Conservation (phyloP, 2,888 invertebrate species). For the Nebria salina region DNA sequence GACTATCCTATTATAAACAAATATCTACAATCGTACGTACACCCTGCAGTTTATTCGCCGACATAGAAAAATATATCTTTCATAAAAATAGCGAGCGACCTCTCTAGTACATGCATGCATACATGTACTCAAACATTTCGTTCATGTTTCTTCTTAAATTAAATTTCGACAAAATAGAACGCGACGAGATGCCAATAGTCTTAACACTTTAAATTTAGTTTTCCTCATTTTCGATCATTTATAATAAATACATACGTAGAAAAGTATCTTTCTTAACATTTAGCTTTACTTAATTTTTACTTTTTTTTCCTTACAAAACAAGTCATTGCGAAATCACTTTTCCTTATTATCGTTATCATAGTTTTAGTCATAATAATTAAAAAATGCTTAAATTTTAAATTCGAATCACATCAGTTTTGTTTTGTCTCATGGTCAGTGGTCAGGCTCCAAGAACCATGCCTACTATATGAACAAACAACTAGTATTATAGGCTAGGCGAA, state of each 20-base stretch:
- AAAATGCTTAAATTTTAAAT: conserved; percentile 10
- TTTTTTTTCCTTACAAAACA: background rate
- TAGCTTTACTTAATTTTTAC: conserved; percentile 9
- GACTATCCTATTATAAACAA: conserved; percentile 38
- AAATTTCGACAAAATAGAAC: conserved; percentile 16
- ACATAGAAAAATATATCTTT: conserved; percentile 47
- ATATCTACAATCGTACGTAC: conserved; percentile 43
- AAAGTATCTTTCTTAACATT: conserved; percentile 14
- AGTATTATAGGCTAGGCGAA: conserved; percentile 35
- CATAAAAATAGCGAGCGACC: conserved; percentile 43
- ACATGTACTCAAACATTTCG: conserved; percentile 41
- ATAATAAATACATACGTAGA: background rate
- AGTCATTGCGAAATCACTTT: background rate
- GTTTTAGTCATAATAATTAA: background rate
- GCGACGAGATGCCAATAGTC: conserved; percentile 16
- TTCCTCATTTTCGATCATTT: background rate
- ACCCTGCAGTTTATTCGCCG: conserved; percentile 43
- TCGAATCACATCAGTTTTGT: conserved; percentile 18
- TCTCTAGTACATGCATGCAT: conserved; percentile 28
- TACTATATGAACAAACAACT: conserved; percentile 12
- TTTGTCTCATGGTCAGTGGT: conserved; percentile 34
- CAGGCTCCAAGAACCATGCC: conserved; percentile 18
- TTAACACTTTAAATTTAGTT: background rate
- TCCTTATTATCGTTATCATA: conserved; percentile 10
- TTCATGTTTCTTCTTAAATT: conserved; percentile 11